Conservation (phyloP, 2,888 invertebrate species). For the Dione juno region DNA sequence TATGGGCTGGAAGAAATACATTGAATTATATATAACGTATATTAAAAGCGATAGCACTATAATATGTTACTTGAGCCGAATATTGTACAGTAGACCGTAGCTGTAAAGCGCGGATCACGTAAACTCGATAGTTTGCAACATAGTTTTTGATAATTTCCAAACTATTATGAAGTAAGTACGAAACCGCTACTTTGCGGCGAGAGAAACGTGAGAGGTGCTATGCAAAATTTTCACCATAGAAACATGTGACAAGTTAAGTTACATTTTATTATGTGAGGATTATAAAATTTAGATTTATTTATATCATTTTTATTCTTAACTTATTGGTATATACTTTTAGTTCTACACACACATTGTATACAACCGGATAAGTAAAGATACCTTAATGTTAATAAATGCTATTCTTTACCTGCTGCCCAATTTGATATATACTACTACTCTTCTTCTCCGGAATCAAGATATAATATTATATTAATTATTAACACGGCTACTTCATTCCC, state of each 20-base stretch:
- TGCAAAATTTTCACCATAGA: slow-evolving; percentile 18
- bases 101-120: slow-evolving; percentile 36
- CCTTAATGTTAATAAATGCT: background rate
- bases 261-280: background rate
- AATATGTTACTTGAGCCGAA: background rate
- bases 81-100: slow-evolving; percentile 29
- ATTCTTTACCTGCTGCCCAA: background rate
- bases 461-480: too few relatives aligned
- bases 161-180: slow-evolving; percentile 35
- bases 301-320: background rate
- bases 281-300: background rate
- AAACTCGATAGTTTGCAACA: slow-evolving; percentile 39
- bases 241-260: background rate
- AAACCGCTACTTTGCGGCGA: slow-evolving; percentile 34
- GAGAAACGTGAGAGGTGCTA: slow-evolving; percentile 30
- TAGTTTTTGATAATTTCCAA: slow-evolving; percentile 41
- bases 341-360: too few relatives aligned
- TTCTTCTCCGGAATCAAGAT: too few relatives aligned
- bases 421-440: too few relatives aligned
- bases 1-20: too few relatives aligned
- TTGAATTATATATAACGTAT: background rate
- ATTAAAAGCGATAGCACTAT: background rate
- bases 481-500: too few relatives aligned
- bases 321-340: background rate
- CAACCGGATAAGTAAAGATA: background rate